These are phyloP conservation scores for Craniophora ligustri DNA, from an alignment of 2,888 invertebrate species.

Conservation along the genomic window DNA sequence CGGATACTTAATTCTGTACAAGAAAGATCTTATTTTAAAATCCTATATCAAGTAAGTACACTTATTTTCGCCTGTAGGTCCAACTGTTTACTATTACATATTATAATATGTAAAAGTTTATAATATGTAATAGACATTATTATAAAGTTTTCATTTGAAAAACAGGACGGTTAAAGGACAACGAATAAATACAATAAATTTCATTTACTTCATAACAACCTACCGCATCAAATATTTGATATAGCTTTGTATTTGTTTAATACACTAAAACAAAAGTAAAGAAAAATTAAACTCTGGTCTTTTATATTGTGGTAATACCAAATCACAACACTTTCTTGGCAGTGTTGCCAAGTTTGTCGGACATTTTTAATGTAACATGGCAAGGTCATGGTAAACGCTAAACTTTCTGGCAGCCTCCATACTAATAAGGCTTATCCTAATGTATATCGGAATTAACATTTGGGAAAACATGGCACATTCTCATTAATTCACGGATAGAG, in stretches of 20 bases:
- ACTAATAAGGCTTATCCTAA: slow-evolving; percentile 23
- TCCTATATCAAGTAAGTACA: too few species aligned
- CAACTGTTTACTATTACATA: too few species aligned
- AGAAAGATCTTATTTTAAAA: too few species aligned
- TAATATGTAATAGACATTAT: too few species aligned
- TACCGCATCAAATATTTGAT: background rate
- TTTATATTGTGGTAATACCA: slow-evolving; percentile 47
- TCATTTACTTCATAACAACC: background rate
- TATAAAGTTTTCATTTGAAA: too few species aligned
- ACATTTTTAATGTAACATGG: slow-evolving; percentile 42
- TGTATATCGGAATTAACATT: slow-evolving; percentile 13
- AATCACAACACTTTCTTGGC: slow-evolving; percentile 48
- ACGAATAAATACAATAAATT: too few species aligned
- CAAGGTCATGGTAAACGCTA: slow-evolving; percentile 38
- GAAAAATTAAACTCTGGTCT: slow-evolving; percentile 16
- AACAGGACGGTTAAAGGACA: too few species aligned
- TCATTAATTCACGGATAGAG: slow-evolving; percentile 7
- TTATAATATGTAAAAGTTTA: too few species aligned
- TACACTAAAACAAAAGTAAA: slow-evolving; percentile 4
- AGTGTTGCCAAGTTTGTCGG: slow-evolving; percentile 40
- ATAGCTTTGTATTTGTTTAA: background rate
- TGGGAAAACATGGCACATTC: background rate
- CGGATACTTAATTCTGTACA: too few species aligned
- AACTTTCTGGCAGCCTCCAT: slow-evolving; percentile 22
- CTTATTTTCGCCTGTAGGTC: too few species aligned